phyloP scores from a whole-genome alignment of 2,888 invertebrate species.

The Uropetala carovei region DNA sequence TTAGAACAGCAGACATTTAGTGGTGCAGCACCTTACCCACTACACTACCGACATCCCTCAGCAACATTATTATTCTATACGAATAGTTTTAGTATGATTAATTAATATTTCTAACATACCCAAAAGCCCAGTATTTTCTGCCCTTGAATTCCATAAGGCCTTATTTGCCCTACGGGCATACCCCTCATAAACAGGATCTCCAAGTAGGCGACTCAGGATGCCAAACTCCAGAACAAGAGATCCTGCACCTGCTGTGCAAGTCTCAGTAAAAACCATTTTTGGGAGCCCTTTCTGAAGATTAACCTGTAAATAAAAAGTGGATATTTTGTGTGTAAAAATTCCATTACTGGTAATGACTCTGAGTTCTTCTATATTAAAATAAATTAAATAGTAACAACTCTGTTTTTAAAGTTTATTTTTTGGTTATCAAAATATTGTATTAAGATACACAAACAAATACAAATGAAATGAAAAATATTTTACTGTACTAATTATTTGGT shows the following conservation, averaged over 20 bases:
- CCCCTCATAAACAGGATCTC: conserved; percentile 79
- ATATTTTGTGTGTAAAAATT: neutral
- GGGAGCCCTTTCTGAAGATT: conserved; percentile 78
- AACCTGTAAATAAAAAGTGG: conserved; percentile 73
- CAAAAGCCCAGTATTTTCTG: conserved; percentile 79
- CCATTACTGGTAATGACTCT: neutral
- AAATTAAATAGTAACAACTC: neutral
- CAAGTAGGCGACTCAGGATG: conserved; percentile 78
- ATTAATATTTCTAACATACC: conserved; percentile 72
- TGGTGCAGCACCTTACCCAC: too few species aligned
- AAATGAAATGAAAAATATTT: neutral
- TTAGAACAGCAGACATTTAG: too few species aligned
- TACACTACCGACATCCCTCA: too few species aligned
- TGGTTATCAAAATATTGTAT: neutral
- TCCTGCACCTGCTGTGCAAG: conserved; percentile 81
- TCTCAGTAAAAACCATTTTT: conserved; percentile 76
- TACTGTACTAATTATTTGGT: too few species aligned
- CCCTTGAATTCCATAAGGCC: conserved; percentile 77
- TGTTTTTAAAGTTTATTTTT: neutral
- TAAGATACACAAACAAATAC: neutral
- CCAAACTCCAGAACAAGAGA: conserved; percentile 81
- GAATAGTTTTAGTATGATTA: too few species aligned
- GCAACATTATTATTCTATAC: too few species aligned
- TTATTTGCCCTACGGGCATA: conserved; percentile 78
- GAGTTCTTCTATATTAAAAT: neutral